Evolutionary conservation across 2,113 vertebrate species (phyloP).

Genomic region (Machaerirhynchus nigripectus): DNA sequence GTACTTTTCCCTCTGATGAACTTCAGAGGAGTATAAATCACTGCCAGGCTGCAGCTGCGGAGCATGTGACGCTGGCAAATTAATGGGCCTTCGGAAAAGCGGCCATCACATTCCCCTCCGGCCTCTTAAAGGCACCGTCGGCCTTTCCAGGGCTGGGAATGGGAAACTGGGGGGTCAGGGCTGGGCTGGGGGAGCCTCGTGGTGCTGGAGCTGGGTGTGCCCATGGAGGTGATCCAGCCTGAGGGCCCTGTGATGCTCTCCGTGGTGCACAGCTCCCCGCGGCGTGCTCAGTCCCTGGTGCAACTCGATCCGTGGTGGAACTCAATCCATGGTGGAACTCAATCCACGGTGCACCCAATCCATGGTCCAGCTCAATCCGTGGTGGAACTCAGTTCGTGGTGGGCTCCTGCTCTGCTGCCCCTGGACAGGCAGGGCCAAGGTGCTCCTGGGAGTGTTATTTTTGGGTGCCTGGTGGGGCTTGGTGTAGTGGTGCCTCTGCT

Average conservation of each 20-base stretch:
- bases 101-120: not conserved
- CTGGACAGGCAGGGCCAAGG: not conserved
- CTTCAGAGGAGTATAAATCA: conserved; percentile 61
- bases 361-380: rapidly evolving
- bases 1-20: conserved; percentile 51
- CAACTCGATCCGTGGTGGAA: rapidly evolving
- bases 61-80: conserved; percentile 50
- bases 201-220: not conserved
- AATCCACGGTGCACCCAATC: rapidly evolving
- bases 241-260: not conserved
- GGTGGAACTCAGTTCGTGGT: rapidly evolving
- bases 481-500: not conserved
- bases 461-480: not conserved
- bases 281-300: rapidly evolving
- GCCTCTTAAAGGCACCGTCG: conserved; percentile 16
- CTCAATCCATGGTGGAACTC: rapidly evolving
- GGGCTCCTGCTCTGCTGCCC: not conserved
- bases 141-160: not conserved
- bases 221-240: rapidly evolving
- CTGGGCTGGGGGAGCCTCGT: not conserved
- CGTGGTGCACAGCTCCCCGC: rapidly evolving
- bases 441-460: not conserved
- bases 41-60: conserved; percentile 56
- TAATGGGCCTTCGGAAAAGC: conserved; percentile 1
- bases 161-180: not conserved